Evolutionary conservation across 2,797 vertebrate species (phyloP).

Genomic region (Delichon dasypus): DNA sequence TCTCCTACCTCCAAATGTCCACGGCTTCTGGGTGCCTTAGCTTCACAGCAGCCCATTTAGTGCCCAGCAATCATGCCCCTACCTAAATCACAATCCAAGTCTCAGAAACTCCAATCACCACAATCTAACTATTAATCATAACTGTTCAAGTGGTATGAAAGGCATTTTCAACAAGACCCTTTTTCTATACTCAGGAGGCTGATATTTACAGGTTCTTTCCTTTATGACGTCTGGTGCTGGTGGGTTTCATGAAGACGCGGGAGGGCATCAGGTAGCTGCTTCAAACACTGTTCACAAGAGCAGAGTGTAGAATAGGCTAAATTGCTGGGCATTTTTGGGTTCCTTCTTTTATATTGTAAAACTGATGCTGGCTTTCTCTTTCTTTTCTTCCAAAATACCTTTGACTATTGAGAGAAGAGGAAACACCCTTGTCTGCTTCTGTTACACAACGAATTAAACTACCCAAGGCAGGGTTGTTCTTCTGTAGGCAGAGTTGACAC

Average conservation of each 20-base stretch:
- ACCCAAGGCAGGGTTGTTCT: not conserved
- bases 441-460: not conserved
- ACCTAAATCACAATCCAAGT: not conserved
- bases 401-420: not conserved
- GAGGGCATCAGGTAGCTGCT: not conserved
- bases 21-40: not conserved
- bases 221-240: not conserved
- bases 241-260: not conserved
- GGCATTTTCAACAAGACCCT: not conserved
- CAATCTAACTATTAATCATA: not conserved
- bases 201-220: not conserved
- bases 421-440: not conserved
- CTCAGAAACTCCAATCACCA: not conserved
- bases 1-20: not conserved
- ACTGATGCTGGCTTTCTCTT: not conserved
- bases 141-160: not conserved
- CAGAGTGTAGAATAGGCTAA: not conserved
- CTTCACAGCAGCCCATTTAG: not conserved
- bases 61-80: not conserved
- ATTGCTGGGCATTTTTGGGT: not conserved
- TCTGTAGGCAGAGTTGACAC: not conserved
- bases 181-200: not conserved
- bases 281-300: not conserved
- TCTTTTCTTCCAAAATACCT: not conserved
- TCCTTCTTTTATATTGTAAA: not conserved